Percentiles rank a stretch among this genome's conserved stretches.
Evolutionary conservation across 1,140 invertebrate species (phyloP).

Genomic region (Akabosia matsudoensis): DNA sequence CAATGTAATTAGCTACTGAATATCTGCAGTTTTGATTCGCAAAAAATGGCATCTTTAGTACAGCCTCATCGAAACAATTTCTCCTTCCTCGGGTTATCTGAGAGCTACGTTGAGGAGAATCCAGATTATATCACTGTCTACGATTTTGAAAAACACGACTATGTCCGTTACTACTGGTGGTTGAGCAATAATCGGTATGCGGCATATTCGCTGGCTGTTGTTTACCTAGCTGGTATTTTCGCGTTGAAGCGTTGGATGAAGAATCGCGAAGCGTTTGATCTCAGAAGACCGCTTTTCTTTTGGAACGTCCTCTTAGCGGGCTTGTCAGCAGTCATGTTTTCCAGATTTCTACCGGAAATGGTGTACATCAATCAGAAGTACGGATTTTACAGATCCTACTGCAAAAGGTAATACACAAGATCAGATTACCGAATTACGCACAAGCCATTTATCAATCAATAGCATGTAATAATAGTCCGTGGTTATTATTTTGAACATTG

Average conservation of each 20-base stretch:
- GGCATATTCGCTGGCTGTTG: neutral
- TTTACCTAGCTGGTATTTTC: slow-evolving; percentile 4
- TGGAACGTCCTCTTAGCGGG: slow-evolving; percentile 4
- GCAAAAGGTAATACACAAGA: neutral
- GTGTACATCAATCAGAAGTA: neutral
- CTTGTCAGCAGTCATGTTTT: neutral
- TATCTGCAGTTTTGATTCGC: too few species aligned
- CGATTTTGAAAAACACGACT: neutral
- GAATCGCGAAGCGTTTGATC: neutral
- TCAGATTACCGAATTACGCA: neutral
- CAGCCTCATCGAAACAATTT: neutral
- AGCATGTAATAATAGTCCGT: too few species aligned
- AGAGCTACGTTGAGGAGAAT: neutral
- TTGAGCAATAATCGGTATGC: neutral
- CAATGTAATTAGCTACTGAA: too few species aligned
- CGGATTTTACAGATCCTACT: slow-evolving; percentile 18
- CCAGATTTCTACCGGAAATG: neutral
- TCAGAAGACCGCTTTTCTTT: neutral
- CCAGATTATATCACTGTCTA: slow-evolving; percentile 1
- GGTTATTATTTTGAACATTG: too few species aligned
- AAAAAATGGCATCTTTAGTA: too few species aligned
- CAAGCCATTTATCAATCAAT: neutral
- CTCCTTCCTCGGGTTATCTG: neutral
- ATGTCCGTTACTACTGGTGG: neutral
- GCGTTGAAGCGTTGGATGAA: neutral